Evolutionary conservation across 2,888 invertebrate species (phyloP).

Genomic region (Alcis repandata): DNA sequence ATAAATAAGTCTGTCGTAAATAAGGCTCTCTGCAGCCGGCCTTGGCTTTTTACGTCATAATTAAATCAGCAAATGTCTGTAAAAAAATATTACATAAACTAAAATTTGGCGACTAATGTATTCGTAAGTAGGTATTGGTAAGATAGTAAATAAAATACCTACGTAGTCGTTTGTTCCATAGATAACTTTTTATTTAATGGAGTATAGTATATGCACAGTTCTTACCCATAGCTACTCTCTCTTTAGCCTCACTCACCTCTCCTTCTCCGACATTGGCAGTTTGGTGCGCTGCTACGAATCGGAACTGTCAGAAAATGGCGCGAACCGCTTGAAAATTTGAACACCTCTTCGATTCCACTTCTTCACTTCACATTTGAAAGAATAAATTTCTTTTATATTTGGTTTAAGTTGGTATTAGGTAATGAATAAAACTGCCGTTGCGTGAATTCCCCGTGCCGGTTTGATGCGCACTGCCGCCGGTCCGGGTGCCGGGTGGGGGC

Average conservation of each 20-base stretch:
- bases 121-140: background rate
- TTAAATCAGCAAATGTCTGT: too few species aligned
- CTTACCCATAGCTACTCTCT: background rate
- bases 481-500: conserved; percentile 22
- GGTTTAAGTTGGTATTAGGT: background rate
- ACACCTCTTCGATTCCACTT: background rate
- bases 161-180: too few species aligned
- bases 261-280: conserved; percentile 44
- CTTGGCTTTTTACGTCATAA: too few species aligned
- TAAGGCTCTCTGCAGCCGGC: too few species aligned
- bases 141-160: too few species aligned
- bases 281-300: conserved; percentile 16
- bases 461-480: conserved; percentile 58
- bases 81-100: too few species aligned
- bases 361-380: background rate
- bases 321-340: conserved; percentile 1
- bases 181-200: too few species aligned
- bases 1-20: too few species aligned
- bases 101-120: background rate
- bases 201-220: too few species aligned
- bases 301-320: conserved; percentile 43
- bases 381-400: background rate
- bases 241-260: conserved; percentile 46
- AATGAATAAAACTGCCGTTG: conserved; percentile 11
- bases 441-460: conserved; percentile 45